Conservation (phyloP, 2,113 vertebrate species). For the Phyllostomus discolor region DNA sequence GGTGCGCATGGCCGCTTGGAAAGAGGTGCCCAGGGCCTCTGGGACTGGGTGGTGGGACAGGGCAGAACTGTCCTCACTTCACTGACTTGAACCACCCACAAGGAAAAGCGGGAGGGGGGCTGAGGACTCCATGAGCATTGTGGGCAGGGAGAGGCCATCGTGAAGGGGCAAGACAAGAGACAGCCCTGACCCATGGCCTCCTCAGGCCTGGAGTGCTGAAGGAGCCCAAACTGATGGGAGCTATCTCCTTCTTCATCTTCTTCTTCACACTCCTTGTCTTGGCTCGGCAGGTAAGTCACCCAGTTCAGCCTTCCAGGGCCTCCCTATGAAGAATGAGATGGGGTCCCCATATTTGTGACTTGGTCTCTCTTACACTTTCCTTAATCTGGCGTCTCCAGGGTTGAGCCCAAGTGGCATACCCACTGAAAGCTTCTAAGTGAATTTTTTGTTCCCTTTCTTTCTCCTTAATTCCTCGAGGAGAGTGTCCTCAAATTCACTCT, state of each 20-base stretch:
- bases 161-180: background rate
- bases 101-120: background rate
- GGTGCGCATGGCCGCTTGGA: background rate
- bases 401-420: background rate
- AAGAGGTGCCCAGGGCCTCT: background rate
- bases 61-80: background rate
- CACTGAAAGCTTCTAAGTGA: background rate
- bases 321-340: background rate
- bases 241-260: slow-evolving; percentile 89
- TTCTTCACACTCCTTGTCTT: slow-evolving; percentile 87
- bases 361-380: background rate
- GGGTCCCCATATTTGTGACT: background rate
- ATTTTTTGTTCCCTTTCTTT: background rate
- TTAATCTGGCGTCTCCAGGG: background rate
- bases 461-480: background rate
- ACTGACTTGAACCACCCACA: background rate
- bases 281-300: slow-evolving; percentile 84
- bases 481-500: background rate
- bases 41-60: background rate
- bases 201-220: slow-evolving; percentile 87
- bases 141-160: background rate
- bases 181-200: background rate
- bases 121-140: background rate
- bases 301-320: background rate
- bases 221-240: slow-evolving; percentile 90